phyloP scores from a whole-genome alignment of 2,888 invertebrate genomes.

The Platynereis dumerilii region DNA sequence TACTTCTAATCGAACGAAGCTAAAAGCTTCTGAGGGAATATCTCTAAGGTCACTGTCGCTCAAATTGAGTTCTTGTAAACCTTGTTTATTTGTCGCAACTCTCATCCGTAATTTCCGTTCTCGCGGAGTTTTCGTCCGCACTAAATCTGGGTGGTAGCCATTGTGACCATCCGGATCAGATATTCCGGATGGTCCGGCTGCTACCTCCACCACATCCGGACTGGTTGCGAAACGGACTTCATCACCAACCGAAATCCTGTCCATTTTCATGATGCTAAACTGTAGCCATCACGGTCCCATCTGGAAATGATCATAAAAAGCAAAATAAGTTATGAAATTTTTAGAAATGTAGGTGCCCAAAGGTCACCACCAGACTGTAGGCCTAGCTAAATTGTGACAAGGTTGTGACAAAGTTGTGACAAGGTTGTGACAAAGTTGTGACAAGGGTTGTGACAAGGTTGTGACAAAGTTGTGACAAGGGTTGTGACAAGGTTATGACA shows the following conservation, averaged over 20 bases:
- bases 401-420: no score
- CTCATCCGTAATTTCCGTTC: slow-evolving; percentile 22
- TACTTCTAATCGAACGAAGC: slow-evolving; percentile 49
- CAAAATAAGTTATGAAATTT: no score
- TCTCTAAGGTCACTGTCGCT: slow-evolving; percentile 39
- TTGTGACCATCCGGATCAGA: slow-evolving; percentile 1
- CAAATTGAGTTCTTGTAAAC: slow-evolving; percentile 49
- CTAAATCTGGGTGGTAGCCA: slow-evolving; percentile 15
- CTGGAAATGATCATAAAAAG: no score
- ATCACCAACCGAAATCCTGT: slow-evolving; percentile 22
- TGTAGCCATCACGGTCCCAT: no score
- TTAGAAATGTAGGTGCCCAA: no score
- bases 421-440: no score
- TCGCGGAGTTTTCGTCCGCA: slow-evolving; percentile 10
- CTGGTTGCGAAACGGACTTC: slow-evolving; percentile 31
- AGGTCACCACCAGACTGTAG: no score
- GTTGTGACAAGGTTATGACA: no score
- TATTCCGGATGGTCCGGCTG: not conserved
- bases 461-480: no score
- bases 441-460: no score
- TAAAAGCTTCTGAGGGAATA: slow-evolving; percentile 49
- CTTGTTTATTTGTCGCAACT: slow-evolving; percentile 35
- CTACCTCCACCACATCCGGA: slow-evolving; percentile 20
- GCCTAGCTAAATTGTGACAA: no score
- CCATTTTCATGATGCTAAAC: slow-evolving; percentile 13